These are phyloP conservation scores for Lynx canadensis DNA, from an alignment of 2,113 vertebrate species.

Conservation along the genomic window DNA sequence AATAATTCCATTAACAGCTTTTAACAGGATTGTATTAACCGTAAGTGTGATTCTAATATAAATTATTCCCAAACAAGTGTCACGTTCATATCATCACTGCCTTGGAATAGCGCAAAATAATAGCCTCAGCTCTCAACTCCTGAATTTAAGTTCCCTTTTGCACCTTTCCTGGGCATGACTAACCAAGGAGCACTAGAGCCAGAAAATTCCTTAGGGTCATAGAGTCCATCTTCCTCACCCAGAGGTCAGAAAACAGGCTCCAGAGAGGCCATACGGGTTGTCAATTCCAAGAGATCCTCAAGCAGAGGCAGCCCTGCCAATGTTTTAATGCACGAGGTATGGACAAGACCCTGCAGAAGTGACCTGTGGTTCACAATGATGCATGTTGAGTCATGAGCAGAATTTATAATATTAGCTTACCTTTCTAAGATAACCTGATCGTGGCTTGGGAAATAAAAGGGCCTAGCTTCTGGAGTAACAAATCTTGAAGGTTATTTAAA, in stretches of 20 bases:
- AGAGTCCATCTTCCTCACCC: neutral
- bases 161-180: neutral
- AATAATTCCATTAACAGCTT: constrained; percentile 68
- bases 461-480: neutral
- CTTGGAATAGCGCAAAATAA: constrained; percentile 3
- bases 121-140: neutral
- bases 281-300: neutral
- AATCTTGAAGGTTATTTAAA: neutral
- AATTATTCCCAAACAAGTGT: constrained; percentile 56
- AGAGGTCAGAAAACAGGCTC: neutral
- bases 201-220: neutral
- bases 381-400: neutral
- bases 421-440: neutral
- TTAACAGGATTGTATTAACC: constrained; percentile 60
- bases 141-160: neutral
- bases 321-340: neutral
- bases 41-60: constrained; percentile 34
- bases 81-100: constrained; percentile 29
- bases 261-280: neutral
- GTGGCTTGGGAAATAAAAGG: neutral
- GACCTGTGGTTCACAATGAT: neutral
- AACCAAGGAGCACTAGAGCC: neutral
- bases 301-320: neutral
- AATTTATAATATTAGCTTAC: neutral
- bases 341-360: neutral